Conservation (phyloP, 1,140 invertebrate species). For the Rhagoletis zephyria region DNA sequence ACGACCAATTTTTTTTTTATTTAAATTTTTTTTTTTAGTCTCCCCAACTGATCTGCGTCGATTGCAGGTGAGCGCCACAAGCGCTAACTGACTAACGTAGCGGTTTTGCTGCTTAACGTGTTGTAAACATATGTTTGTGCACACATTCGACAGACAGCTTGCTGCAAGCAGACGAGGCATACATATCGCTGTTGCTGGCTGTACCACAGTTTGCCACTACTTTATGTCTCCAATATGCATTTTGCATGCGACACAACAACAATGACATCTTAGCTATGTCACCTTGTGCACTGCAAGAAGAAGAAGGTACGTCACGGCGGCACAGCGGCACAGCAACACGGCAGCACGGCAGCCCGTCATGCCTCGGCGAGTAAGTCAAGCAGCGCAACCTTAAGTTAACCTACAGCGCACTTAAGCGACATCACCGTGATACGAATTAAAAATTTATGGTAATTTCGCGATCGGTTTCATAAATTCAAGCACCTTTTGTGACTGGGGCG, state of each 20-base stretch:
- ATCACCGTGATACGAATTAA: constrained; percentile 26
- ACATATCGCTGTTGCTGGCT: neutral
- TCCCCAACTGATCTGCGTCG: neutral
- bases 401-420: neutral
- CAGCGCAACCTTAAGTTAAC: neutral
- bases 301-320: neutral
- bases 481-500: neutral
- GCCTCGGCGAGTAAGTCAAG: neutral
- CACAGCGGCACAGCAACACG: neutral
- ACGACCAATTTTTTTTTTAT: neutral
- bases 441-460: constrained; percentile 26
- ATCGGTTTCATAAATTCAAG: constrained; percentile 36
- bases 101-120: neutral
- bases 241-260: neutral
- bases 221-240: neutral
- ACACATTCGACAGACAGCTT: neutral
- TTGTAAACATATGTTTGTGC: constrained; percentile 23
- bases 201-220: neutral
- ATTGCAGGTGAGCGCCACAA: neutral
- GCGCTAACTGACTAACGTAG: neutral
- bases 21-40: too few species aligned
- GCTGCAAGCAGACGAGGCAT: neutral
- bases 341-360: neutral
- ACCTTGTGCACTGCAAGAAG: neutral
- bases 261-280: neutral